These are phyloP conservation scores for Hippocampus guttulatus DNA, from an alignment of 2,113 vertebrate genomes.

Conservation along the genomic window DNA sequence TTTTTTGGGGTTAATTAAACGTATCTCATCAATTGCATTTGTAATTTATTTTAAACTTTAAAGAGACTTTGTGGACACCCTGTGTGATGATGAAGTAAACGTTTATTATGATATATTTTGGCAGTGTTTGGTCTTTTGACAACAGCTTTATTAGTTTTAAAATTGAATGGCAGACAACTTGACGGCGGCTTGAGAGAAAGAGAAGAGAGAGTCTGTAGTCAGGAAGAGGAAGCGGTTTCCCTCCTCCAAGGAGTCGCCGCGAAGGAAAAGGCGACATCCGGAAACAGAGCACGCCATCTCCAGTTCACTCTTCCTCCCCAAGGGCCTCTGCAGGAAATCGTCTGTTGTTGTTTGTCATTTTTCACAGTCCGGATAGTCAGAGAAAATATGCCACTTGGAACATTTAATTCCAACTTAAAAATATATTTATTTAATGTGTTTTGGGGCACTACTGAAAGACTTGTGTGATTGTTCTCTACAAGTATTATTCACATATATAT, in stretches of 20 bases:
- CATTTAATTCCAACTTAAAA: neutral
- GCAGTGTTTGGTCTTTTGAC: neutral
- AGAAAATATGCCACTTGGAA: neutral
- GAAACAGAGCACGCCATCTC: slow-evolving; percentile 1
- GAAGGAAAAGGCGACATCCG: slow-evolving; percentile 39
- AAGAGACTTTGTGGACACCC: neutral
- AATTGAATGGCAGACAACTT: neutral
- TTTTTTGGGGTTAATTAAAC: neutral
- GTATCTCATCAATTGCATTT: neutral
- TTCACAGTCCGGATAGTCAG: neutral
- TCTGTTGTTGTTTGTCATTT: too few species aligned
- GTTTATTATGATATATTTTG: neutral
- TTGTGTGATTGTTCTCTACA: neutral
- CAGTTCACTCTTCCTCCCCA: neutral
- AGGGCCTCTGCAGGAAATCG: neutral
- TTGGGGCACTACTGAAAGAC: neutral
- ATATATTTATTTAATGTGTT: neutral
- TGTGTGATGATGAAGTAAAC: neutral
- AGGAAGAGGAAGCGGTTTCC: slow-evolving; percentile 42
- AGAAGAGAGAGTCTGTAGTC: neutral
- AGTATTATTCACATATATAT: too few species aligned
- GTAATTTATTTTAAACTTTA: neutral
- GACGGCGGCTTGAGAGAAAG: neutral
- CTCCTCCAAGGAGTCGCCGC: slow-evolving; percentile 18
- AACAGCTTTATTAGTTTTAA: neutral